Percentiles rank a stretch among this genome's conserved stretches.
Conservation (phyloP, 2,888 invertebrate species). For the Folsomia manolachei region DNA sequence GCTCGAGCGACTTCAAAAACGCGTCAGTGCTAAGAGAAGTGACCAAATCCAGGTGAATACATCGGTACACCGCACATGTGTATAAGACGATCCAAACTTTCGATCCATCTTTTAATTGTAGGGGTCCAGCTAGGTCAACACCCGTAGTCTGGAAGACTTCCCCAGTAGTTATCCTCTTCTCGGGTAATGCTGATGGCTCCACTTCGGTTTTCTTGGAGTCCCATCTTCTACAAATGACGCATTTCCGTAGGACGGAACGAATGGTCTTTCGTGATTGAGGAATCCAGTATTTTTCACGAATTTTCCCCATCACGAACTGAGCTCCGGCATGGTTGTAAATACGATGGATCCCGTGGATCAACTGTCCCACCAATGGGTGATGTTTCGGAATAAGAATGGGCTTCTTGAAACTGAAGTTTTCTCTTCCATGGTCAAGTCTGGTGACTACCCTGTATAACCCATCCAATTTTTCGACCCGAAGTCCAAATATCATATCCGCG, state of each 20-base stretch:
- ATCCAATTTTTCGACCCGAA: background rate
- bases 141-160: background rate
- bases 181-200: background rate
- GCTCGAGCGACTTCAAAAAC: background rate
- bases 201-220: background rate
- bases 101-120: background rate
- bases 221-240: background rate
- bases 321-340: background rate
- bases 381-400: background rate
- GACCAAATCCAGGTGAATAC: conserved; percentile 11
- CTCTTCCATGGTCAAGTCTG: background rate
- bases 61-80: conserved; percentile 9
- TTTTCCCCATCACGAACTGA: background rate
- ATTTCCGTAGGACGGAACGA: background rate
- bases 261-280: background rate
- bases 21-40: conserved; percentile 39
- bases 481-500: background rate
- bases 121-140: conserved; percentile 9
- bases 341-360: background rate
- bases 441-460: background rate
- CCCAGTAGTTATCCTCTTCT: background rate
- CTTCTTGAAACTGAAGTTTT: background rate
- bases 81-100: conserved; percentile 5
- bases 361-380: background rate
- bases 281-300: conserved; percentile 11